These are phyloP conservation scores for Cebidichthys violaceus DNA, from an alignment of 2,113 vertebrate genomes.

Conservation along the genomic window DNA sequence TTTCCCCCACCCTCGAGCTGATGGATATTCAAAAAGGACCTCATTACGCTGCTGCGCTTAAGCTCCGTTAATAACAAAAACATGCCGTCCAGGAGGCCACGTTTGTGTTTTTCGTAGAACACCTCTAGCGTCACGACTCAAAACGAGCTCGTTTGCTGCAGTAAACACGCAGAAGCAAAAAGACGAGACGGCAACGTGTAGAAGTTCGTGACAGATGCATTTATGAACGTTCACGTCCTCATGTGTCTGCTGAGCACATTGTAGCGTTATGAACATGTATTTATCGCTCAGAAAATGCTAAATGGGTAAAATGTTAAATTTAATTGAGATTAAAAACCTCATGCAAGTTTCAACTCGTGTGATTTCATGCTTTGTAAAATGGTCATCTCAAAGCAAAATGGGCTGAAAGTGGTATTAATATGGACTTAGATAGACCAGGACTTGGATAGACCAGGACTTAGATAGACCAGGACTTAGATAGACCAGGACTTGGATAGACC, in stretches of 20 bases:
- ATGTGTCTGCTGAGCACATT: not conserved
- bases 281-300: not conserved
- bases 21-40: slow-evolving; percentile 11
- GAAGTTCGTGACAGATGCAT: not conserved
- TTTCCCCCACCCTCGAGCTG: not conserved
- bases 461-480: no score
- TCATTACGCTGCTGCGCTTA: slow-evolving; percentile 18
- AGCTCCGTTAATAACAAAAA: slow-evolving; percentile 10
- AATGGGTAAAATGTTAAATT: no score
- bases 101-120: not conserved
- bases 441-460: no score
- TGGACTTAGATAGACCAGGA: not conserved
- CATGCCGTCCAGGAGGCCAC: not conserved
- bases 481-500: no score
- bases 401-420: no score
- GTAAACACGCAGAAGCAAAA: not conserved
- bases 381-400: no score
- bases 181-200: not conserved
- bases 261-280: not conserved
- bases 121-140: not conserved
- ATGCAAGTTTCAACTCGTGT: not conserved
- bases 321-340: not conserved
- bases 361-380: not conserved
- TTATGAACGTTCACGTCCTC: not conserved
- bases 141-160: slow-evolving; percentile 2